phyloP scores from a whole-genome alignment of 2,797 vertebrate genomes.

The Vireo griseus region DNA sequence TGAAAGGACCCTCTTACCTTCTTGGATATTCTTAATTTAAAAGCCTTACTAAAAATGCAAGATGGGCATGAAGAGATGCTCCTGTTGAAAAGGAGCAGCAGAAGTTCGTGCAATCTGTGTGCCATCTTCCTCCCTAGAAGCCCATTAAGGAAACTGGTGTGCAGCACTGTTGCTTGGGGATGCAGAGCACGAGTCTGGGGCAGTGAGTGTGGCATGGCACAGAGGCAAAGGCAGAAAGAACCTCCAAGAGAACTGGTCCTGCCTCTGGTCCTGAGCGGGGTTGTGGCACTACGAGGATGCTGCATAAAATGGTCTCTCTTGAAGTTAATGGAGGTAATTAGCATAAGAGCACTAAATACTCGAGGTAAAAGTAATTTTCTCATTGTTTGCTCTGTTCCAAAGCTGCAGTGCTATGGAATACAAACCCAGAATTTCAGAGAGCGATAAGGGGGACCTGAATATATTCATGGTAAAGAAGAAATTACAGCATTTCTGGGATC shows the following conservation, averaged over 20 bases:
- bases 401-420: neutral
- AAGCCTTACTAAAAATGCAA: neutral
- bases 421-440: neutral
- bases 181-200: fast-evolving
- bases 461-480: neutral
- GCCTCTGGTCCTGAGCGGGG: neutral
- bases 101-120: neutral
- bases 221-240: neutral
- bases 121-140: neutral
- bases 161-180: neutral
- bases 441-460: neutral
- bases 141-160: fast-evolving
- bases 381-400: neutral
- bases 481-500: neutral
- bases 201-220: neutral
- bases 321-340: neutral
- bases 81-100: neutral
- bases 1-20: neutral
- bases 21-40: neutral
- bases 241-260: neutral
- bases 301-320: neutral
- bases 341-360: neutral
- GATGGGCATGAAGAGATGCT: neutral
- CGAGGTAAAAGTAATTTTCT: neutral
- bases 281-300: neutral